Percentiles rank a stretch among this genome's conserved stretches.
Evolutionary conservation across 2,797 vertebrate genomes (phyloP).

Genomic region (Squalus acanthias): DNA sequence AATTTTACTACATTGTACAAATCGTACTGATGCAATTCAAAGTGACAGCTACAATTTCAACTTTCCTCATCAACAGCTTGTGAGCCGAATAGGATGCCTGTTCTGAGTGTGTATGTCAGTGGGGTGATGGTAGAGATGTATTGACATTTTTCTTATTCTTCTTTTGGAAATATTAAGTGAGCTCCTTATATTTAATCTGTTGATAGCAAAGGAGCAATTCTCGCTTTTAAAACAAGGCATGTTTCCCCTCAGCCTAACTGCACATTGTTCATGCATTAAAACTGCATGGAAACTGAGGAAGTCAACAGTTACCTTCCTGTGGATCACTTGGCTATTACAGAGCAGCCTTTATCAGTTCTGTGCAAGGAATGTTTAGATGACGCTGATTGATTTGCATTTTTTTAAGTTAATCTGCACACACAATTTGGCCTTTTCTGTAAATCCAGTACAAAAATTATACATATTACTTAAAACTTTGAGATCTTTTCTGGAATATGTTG

Average conservation of each 20-base stretch:
- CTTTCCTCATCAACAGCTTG: constrained; percentile 59
- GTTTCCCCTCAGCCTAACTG: background rate
- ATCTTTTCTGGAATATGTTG: background rate
- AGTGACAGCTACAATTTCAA: constrained; percentile 61
- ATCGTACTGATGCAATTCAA: constrained; percentile 56
- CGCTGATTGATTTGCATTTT: background rate
- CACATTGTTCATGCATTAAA: background rate
- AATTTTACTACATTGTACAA: constrained; percentile 69
- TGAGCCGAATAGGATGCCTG: background rate
- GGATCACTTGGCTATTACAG: background rate
- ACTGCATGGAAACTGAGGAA: too few relatives aligned
- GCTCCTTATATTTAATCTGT: background rate
- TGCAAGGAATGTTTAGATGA: background rate
- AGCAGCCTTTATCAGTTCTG: background rate
- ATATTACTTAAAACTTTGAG: background rate
- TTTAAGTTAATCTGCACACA: background rate
- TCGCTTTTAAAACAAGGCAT: background rate
- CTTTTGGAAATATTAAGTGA: background rate
- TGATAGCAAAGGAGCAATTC: background rate
- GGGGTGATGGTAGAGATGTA: background rate
- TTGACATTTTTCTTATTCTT: background rate
- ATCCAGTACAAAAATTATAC: background rate
- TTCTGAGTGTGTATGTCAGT: background rate
- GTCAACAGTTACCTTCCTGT: background rate
- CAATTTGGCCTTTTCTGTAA: background rate